Base-by-base conservation (phyloP, 2,797 vertebrate species). In the Melanotaenia trifasciata region DNA sequence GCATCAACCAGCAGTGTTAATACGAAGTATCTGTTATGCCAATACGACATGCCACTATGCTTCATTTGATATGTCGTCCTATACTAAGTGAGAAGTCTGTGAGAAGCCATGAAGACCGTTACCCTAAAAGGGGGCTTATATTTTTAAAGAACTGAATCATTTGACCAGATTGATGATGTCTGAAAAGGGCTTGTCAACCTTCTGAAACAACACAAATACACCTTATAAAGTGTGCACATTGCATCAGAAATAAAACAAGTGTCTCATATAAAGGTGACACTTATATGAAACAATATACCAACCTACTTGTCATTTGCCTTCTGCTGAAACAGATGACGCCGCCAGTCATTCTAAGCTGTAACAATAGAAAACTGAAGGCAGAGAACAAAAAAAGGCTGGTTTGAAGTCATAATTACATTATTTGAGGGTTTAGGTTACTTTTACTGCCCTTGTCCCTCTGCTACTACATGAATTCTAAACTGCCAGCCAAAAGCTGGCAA, bases 401-500 rank as follows among this genome's bases (percentile, higher is more conserved):
- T 45, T 10, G 9, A 51, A n/a, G 47, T 24, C 12, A 22, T 50
- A 1, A 22, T 51, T 11, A 24, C 47, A 22, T 51, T 22, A n/a
- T 51, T 51, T 51, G 43, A 45, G 3, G 43, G 18, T 45, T 18
- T 45, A 45, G 14, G 43, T 45, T n/a, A 47, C 20, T 20, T n/a
- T 47, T 1, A 1, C 36, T 61, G 30, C 33, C 30, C 24, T 76
- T 30, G 13, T 38, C 64, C 30, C 45, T 30, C 30, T 59, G 65
- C 18, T 65, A 56, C n/a, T 36, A 53, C n/a, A 24, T 54, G 47
- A 73, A 30, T 53, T 69, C 53, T 50, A 60, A 72, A 73, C 43
- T 50, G 38, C 58, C 51, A 51, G 45, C 64, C 51, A 75, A 84
- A 75, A 74, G 74, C 67, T 86, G 78, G 70, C 51, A 64, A 78